These are phyloP conservation scores for Coreius guichenoti DNA, from an alignment of 2,797 vertebrate genomes.

Conservation along the genomic window DNA sequence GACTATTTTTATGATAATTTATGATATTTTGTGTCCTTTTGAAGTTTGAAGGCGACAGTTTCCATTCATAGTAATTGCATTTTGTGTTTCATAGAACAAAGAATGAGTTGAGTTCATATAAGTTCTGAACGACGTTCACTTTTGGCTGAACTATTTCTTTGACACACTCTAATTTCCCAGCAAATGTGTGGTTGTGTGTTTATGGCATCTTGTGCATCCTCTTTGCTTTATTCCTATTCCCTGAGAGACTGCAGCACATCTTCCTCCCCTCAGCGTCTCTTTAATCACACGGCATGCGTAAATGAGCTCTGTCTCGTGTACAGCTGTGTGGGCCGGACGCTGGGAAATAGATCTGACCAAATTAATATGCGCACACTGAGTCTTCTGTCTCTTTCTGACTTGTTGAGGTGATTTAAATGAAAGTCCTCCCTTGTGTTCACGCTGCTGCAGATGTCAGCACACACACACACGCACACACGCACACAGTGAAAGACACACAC, in stretches of 20 bases:
- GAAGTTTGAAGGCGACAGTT: background rate
- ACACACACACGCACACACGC: conserved; percentile 1
- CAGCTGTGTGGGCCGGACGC: conserved; percentile 47
- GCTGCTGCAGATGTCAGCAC: conserved; percentile 49
- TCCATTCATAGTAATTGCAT: background rate
- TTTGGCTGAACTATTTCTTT: conserved; percentile 9
- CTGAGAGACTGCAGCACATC: conserved; percentile 13
- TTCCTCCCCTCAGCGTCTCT: conserved; percentile 24
- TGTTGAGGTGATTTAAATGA: conserved; percentile 59
- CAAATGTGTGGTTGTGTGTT: conserved; percentile 37
- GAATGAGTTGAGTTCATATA: background rate
- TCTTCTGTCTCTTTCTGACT: conserved; percentile 49
- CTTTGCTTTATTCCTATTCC: conserved; percentile 11
- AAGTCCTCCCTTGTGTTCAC: conserved; percentile 47
- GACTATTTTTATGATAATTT: background rate
- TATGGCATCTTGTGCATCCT: background rate
- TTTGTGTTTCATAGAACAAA: conserved; percentile 7
- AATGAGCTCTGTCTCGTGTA: conserved; percentile 42
- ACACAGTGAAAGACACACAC: background rate
- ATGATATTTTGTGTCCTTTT: background rate
- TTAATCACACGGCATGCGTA: conserved; percentile 50
- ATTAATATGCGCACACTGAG: conserved; percentile 57
- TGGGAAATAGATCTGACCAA: conserved; percentile 27
- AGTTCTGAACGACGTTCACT: background rate
- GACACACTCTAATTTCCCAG: conserved; percentile 5